Evolutionary conservation across 2,113 vertebrate genomes (phyloP).

Genomic region (Oryzias curvinotus): DNA sequence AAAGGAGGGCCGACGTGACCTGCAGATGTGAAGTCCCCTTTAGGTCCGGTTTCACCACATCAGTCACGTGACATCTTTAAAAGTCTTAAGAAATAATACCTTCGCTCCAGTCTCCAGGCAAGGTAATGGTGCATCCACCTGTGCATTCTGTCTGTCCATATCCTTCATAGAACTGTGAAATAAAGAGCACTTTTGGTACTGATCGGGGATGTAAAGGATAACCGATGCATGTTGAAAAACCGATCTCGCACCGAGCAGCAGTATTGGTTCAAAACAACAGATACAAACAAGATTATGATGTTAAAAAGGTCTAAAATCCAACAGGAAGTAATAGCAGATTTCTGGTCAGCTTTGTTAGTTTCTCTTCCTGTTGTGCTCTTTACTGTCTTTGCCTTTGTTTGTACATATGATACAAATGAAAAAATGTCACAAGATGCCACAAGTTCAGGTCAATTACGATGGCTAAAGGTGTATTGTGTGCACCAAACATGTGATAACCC

Average conservation of each 20-base stretch:
- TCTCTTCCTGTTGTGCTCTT: too few relatives aligned
- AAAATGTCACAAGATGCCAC: too few relatives aligned
- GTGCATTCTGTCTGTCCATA: conserved; percentile 97
- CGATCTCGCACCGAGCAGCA: too few relatives aligned
- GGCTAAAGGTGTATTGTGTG: too few relatives aligned
- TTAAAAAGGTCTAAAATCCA: neutral
- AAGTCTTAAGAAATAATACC: conserved; percentile 68
- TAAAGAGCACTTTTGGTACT: too few relatives aligned
- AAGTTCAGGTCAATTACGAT: too few relatives aligned
- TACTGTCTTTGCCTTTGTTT: neutral
- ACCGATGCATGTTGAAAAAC: too few relatives aligned
- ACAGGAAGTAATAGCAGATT: neutral
- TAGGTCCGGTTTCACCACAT: neutral
- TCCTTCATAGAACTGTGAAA: conserved; percentile 90
- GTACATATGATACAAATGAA: too few relatives aligned
- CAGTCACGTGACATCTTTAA: too few relatives aligned
- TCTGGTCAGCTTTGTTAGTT: too few relatives aligned
- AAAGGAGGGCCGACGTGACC: conserved; percentile 94
- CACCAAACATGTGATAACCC: too few relatives aligned
- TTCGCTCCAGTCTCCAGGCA: conserved; percentile 92
- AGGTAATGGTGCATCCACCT: conserved; percentile 84
- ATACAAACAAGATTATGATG: neutral
- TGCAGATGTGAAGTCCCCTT: conserved; percentile 38
- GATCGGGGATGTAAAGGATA: too few relatives aligned
- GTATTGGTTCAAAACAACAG: neutral